Base-by-base conservation (phyloP, 2,797 vertebrate species). In the Paedocypris micromegethes region DNA sequence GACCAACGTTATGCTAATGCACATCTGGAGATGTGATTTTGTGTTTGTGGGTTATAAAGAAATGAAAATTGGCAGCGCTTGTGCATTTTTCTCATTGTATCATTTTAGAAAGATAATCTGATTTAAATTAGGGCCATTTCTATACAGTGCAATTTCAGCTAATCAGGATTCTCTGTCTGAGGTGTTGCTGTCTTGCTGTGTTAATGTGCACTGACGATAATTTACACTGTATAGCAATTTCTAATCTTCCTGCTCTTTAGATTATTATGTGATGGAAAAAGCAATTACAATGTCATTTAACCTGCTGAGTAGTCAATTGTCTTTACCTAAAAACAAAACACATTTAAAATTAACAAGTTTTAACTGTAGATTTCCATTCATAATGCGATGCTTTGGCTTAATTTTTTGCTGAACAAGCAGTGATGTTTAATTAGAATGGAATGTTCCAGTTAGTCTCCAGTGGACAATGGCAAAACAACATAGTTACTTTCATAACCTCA, bases 201-300 rank as follows among this genome's bases (percentile, higher is more conserved):
- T 70, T 70, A 70, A 73, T 66, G 70, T 70, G 58, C 53, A 50
- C 66, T 58, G 64, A 23, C 1, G 23, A 23, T 58, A 76, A 65
- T 63, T 62, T 48, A 53, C 44, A 42, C 23, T 45, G 38, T 56
- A 58, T 50, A 59, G 62, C 47, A 48, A 74, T 66, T 65, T 44
- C 6, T 64, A 43, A 62, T 69, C 50, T 7, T 37, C 47, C 47
- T 23, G n/a, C 45, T 59, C 57, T 54, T 58, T 49, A 42, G 52
- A 51, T 70, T 39, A 50, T 70, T 62, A 52, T 58, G 56, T 66
- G n/a, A 63, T 39, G 49, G 51, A 44, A 46, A 23, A 66, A 58
- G 46, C 55, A 70, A 73, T 67, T 70, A 70, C 64, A 75, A 61
- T 55, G 6, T 37, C 9, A 58, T 69, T 60, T 70, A 64, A 55